Base-by-base conservation (phyloP, 2,113 vertebrate genomes). In the Zapornia atra region DNA sequence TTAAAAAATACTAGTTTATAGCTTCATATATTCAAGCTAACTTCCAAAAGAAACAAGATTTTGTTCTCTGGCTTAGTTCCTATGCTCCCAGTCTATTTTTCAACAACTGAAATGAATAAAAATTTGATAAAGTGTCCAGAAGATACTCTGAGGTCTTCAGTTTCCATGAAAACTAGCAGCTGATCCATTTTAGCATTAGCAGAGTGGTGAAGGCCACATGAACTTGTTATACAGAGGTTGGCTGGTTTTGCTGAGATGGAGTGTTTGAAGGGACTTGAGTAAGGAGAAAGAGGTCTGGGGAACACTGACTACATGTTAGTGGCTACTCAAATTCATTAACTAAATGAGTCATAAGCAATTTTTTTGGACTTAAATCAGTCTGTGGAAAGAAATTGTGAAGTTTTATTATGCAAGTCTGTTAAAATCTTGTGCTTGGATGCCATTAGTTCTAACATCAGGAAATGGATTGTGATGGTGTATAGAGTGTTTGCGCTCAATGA, bases 221-320 rank as follows among this genome's bases (percentile, higher is more conserved):
- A 60, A 57, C 33, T 50, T 5, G 8, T n/a, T 26, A 4, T 1
- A 0, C 7, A 3, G 9, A 8, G 61, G 13, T 10, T 63, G 51
- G 5, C 26, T 46, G 53, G 44, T 56, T 83, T 31, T 80, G 56
- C 46, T 78, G 19, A 29, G 36, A 17, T 60, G 38, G 19, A 38
- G 44, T 11, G 11, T 59, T 25, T 59, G 65, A 82, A 66, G 63
- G 61, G 56, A 38, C 38, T 5, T 28, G 19, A 26, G 28, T 21
- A n/a, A 88, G 63, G 40, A 63, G 59, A 33, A 64, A 26, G 2
- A 36, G 48, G 31, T 9, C 0, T 70, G 54, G n/a, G 51, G 5
- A 78, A 9, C 33, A 40, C 28, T 66, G 28, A 22, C 25, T 63
- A 1, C 31, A 31, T 12, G 8, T 15, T 18, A 65, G 15, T 53